Base-by-base conservation (phyloP, 2,888 invertebrate genomes). In the Gandaritis pyraliata region DNA sequence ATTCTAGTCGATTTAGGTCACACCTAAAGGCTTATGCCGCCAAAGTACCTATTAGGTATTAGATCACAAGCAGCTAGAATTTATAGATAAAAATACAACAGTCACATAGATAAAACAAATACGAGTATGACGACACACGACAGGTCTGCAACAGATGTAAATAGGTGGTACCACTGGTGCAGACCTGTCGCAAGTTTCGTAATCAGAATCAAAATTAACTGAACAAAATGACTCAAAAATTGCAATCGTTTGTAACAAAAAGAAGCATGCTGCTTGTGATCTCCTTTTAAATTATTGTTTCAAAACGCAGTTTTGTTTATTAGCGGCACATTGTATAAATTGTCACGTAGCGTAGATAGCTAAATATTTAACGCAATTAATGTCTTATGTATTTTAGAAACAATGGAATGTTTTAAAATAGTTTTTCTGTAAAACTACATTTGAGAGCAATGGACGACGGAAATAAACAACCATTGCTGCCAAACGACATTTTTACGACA, bases 1-100 rank as follows among this genome's bases (percentile, higher is more conserved):
- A 76, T 75, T 82, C 83, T 83, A 83, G 83, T 83, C 83, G 66
- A 72, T 56, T 49, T 70, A 59, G 72, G 74, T 78, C 75, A 74
- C 75, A 74, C 6, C 70, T 67, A 53, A 23, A 72, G 70, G 72
- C 70, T 70, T 61, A 38, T 58, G 67, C 74, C 78, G 72, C 78
- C 78, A 78, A 80, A 77, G 76, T 72, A 8, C 8, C 11, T 2
- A 6, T 39, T 36, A 36, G 10, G 16, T 11, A 13, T 8, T 45
- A 12, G 18, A 18, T 18, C 54, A 46, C 23, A 53, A 52, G 52
- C 29, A 33, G 18, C 12, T 43, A 2, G 23, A 23, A 23, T 23
- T 23, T 23, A 23, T 23, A 2, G 23, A n/a, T n/a, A n/a, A n/a
- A n/a, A n/a, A n/a, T n/a, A n/a, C n/a, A n/a, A n/a, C n/a, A n/a